Percentiles rank a stretch among this genome's conserved stretches.
These are phyloP conservation scores for Mamestra brassicae DNA, from an alignment of 2,888 invertebrate genomes.

Conservation along the genomic window DNA sequence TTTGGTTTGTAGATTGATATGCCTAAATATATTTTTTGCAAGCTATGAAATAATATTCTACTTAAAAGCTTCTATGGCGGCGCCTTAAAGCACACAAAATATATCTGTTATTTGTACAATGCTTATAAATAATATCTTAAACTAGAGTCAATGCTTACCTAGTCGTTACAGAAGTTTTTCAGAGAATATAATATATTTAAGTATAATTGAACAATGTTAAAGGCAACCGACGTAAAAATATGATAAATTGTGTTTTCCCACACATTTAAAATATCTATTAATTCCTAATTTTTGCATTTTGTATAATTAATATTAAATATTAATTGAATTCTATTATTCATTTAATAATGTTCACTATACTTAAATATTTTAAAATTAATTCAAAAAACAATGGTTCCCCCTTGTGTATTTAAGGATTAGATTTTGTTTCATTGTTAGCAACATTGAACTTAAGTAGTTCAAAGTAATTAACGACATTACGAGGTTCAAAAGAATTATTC, in stretches of 20 bases:
- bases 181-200: constrained; percentile 46
- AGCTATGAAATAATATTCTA: constrained; percentile 42
- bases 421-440: constrained; percentile 35
- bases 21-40: constrained; percentile 63
- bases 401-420: constrained; percentile 26
- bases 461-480: background rate
- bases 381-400: constrained; percentile 17
- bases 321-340: background rate
- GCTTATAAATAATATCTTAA: constrained; percentile 16
- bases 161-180: constrained; percentile 78
- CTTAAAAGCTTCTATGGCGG: constrained; percentile 83
- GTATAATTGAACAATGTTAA: constrained; percentile 59
- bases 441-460: background rate
- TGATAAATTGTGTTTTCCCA: background rate
- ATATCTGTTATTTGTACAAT: constrained; percentile 18
- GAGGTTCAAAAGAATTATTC: background rate
- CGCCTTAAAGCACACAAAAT: constrained; percentile 67
- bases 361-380: constrained; percentile 39
- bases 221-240: background rate
- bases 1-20: constrained; percentile 65
- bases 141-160: constrained; percentile 13
- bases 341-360: constrained; percentile 46
- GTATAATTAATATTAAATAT: too few relatives aligned
- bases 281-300: too few relatives aligned
- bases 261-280: background rate